Base-by-base conservation (phyloP, 2,113 vertebrate genomes). In the Sterrhoptilus dennistouni region DNA sequence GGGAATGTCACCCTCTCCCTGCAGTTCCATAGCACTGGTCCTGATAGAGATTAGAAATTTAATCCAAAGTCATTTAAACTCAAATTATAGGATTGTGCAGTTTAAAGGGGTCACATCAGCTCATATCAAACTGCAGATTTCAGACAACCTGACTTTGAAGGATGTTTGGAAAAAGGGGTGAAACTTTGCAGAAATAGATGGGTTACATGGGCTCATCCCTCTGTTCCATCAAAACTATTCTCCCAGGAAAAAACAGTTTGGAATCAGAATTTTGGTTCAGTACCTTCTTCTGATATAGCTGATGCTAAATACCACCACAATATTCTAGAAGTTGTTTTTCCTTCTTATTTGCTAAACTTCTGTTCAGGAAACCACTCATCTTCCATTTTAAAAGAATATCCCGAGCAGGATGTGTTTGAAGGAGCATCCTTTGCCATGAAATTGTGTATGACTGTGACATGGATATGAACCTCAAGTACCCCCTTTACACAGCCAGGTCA, bases 381-480 rank as follows among this genome's bases (percentile, higher is more conserved):
- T 78, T 31, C 60, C 25, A 42, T 60, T 45, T 22, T 36, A 68
- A 87, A 69, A 76, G 25, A 28, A 64, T 14, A 40, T n/a, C 45
- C 36, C 8, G 6, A 84, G 57, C 70, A 90, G 53, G n/a, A 72
- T 49, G 54, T 6, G 4, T 80, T 44, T 53, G 45, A 61, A 85
- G 57, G 20, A 60, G n/a, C 49, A 53, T 61, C 45, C 53, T 80
- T 82, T 61, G 35, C 60, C 25, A n/a, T 20, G 38, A 65, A 76
- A 40, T 9, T n/a, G 23, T 22, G 20, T 1, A 6, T 10, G 56
- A 50, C 24, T 90, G 18, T 0, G 1, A 10, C 22, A 36, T 1
- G 3, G 28, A 11, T 13, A 6, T 3, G 27, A 68, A 47, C 6
- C 44, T 69, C n/a, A 21, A 21, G 44, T 9, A 9, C 27, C 22